Conservation (phyloP, 2,113 vertebrate genomes). For the Actenoides lindsayi region DNA sequence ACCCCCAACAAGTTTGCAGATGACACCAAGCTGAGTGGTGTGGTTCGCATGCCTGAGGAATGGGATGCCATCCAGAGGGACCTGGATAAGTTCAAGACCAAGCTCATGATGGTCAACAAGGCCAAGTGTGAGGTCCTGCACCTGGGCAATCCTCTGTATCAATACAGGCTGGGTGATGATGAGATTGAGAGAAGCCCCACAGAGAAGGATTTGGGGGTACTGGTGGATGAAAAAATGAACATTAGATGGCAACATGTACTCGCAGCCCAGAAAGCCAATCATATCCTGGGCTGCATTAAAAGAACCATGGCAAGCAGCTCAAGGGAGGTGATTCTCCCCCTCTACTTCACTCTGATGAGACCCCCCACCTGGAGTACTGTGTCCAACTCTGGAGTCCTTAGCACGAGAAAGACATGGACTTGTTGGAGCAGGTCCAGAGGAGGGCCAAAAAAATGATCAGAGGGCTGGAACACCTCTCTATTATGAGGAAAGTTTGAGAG, state of each 20-base stretch:
- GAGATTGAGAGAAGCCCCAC: neutral
- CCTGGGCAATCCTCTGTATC: neutral
- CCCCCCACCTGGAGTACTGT: no score
- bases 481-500: no score
- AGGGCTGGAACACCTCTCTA: no score
- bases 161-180: neutral
- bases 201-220: neutral
- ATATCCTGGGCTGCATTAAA: neutral
- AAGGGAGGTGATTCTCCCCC: neutral
- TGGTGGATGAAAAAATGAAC: neutral
- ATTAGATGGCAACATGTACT: neutral
- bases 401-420: no score
- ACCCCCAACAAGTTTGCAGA: neutral
- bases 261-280: neutral
- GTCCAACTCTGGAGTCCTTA: no score
- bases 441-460: no score
- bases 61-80: neutral
- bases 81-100: neutral
- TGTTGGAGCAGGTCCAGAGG: no score
- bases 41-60: neutral
- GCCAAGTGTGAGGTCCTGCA: neutral
- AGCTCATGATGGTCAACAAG: neutral
- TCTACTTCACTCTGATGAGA: neutral
- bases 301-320: neutral
- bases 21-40: neutral